Evolutionary conservation across 2,888 invertebrate species (phyloP).

Genomic region (Drosophila borborema): DNA sequence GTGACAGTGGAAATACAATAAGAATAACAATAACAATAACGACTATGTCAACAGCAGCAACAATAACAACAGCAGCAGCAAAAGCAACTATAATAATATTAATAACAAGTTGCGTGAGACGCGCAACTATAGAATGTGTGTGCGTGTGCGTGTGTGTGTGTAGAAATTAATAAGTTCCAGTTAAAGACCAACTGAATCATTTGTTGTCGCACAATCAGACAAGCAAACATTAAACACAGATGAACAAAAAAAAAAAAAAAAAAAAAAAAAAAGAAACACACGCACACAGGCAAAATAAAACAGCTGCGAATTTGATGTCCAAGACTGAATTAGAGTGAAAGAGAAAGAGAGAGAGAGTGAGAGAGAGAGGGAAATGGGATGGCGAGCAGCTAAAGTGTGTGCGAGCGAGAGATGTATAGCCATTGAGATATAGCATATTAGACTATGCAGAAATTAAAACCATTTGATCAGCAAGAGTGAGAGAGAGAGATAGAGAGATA

Average conservation of each 20-base stretch:
- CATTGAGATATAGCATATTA: not conserved
- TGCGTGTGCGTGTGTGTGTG: slow-evolving; percentile 34
- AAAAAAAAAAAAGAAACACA: too few species aligned
- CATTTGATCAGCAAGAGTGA: not conserved
- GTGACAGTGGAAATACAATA: slow-evolving; percentile 54
- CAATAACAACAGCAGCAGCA: slow-evolving; percentile 11
- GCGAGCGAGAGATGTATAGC: slow-evolving; percentile 7
- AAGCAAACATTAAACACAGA: slow-evolving; percentile 53
- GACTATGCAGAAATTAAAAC: not conserved
- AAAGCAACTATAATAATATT: slow-evolving; percentile 29
- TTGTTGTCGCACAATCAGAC: slow-evolving; percentile 66
- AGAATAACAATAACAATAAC: slow-evolving; percentile 41
- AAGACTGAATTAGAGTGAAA: not conserved
- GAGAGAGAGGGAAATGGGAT: not conserved
- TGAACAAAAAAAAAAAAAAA: slow-evolving; percentile 19
- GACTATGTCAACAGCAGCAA: slow-evolving; percentile 26
- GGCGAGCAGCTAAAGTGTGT: not conserved
- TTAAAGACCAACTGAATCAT: slow-evolving; percentile 71
- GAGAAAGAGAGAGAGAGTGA: not conserved
- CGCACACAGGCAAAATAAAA: slow-evolving; percentile 17
- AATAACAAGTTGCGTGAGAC: slow-evolving; percentile 57
- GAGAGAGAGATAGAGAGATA: not conserved
- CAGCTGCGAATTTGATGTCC: slow-evolving; percentile 24
- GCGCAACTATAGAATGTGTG: slow-evolving; percentile 16
- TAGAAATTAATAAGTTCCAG: slow-evolving; percentile 69